Evolutionary conservation across 2,113 vertebrate genomes (phyloP), one percentile per base, ranked within the genome.

Genomic region (Peucedramus taeniatus): DNA sequence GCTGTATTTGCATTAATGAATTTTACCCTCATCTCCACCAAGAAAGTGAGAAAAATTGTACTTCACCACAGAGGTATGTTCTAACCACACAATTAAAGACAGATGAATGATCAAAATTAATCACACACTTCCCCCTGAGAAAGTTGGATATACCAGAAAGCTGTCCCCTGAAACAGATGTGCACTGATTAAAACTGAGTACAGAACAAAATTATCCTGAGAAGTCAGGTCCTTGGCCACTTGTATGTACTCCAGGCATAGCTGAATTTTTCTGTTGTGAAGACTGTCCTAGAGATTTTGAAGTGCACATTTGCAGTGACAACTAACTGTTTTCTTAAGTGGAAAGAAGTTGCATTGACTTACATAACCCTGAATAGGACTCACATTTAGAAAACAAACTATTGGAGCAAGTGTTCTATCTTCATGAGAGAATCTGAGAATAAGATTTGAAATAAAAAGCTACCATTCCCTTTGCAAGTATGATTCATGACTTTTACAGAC

Each of bases 21-120:
- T 80, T 76, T 93, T 66, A 15, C 15, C 20, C 44, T 13, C 15
- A 64, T 20, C 20, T 9, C 10, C 0, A 0, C 8, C n/a, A 66
- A 61, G 56, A 85, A 82, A 13, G 4, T 71, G 39, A 66, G 15
- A 86, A 31, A 51, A 70, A 21, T 56, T 76, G 64, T 51, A 65
- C 19, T 81, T 16, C 14, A 44, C 33, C 15, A 1, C 47, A 83
- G 79, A 91, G 13, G 18, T 49, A 69, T 71, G 15, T 47, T 84
- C 69, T 44, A 79, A 59, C 21, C 27, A 60, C 53, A 35, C 45
- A 83, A 80, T 85, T 83, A 85, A 61, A 35, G 72, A 60, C 15
- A 76, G 20, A 56, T 39, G 45, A 92, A 88, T 47, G 27, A 79
- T 44, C 49, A 92, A 69, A 86, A 68, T 74, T 11, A 64, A 80